Conservation (phyloP, 1,140 invertebrate species). For the Drosophila oshimai region DNA sequence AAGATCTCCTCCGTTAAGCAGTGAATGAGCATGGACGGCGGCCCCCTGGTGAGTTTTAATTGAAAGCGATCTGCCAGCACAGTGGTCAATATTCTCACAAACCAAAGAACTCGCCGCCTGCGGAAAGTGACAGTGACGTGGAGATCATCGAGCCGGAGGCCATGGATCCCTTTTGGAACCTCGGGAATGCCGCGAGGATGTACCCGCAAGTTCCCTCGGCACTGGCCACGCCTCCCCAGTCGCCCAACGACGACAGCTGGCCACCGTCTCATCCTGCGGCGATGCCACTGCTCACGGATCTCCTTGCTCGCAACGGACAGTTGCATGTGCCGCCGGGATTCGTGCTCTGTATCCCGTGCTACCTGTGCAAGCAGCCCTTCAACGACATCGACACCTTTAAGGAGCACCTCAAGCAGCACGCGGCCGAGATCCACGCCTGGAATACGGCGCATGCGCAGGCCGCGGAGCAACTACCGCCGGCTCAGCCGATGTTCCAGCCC, state of each 20-base stretch:
- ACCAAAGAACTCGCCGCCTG: not conserved
- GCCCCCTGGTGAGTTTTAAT: not conserved
- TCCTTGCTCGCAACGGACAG: not conserved
- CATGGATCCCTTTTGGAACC: not conserved
- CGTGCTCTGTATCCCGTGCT: constrained; percentile 41
- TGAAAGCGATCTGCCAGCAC: not conserved
- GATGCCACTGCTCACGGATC: constrained; percentile 12
- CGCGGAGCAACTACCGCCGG: not conserved
- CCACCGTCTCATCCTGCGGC: not conserved
- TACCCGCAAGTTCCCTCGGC: not conserved
- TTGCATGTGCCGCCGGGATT: not conserved
- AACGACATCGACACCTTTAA: constrained; percentile 18
- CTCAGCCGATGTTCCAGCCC: not conserved
- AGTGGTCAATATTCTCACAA: not conserved
- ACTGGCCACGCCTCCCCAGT: constrained; percentile 39
- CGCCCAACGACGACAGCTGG: not conserved
- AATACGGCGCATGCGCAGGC: not conserved
- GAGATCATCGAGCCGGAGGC: not conserved
- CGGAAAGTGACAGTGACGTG: not conserved
- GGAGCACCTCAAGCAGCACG: constrained; percentile 38
- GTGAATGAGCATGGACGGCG: not conserved
- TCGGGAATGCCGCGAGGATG: not conserved
- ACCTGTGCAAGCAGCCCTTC: constrained; percentile 47
- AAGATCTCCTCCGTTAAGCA: not conserved
- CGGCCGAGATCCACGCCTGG: constrained; percentile 5